Evolutionary conservation across 2,113 vertebrate genomes (phyloP).

Genomic region (Alectura lathami): DNA sequence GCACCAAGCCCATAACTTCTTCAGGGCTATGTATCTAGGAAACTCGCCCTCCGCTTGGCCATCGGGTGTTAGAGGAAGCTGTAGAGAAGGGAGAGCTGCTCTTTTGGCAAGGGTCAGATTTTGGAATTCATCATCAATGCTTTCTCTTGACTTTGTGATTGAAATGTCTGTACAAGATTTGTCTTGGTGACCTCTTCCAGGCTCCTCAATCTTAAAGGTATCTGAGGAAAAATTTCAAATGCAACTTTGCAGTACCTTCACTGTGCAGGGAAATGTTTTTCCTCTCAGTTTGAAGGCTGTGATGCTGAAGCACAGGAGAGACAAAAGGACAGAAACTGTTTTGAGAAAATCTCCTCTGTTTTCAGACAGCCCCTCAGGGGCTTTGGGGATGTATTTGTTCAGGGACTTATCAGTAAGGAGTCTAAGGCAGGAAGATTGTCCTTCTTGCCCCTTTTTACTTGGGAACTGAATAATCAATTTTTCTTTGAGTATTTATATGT

Average conservation of each 20-base stretch:
- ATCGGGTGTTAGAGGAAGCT: neutral
- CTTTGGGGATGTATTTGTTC: neutral
- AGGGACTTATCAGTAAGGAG: neutral
- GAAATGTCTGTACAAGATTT: neutral
- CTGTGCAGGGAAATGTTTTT: neutral
- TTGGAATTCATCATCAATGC: neutral
- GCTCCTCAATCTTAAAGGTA: neutral
- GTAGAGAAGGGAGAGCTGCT: neutral
- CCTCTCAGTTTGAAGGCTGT: rapidly evolving
- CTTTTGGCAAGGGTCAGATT: neutral
- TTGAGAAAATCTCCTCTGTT: neutral
- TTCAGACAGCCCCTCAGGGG: neutral
- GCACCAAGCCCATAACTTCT: neutral
- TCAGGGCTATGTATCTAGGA: neutral
- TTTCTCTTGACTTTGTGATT: neutral
- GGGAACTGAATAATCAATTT: neutral
- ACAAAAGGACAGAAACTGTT: neutral
- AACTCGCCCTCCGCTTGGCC: neutral
- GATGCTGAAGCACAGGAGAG: neutral
- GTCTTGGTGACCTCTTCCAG: neutral
- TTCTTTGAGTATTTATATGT: neutral
- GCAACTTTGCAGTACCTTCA: neutral
- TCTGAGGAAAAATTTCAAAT: neutral
- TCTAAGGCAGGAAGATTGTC: neutral
- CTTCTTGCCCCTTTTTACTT: neutral